Evolutionary conservation across 2,797 vertebrate species (phyloP), one percentile per base, ranked within the genome.

Genomic region (Esox lucius): DNA sequence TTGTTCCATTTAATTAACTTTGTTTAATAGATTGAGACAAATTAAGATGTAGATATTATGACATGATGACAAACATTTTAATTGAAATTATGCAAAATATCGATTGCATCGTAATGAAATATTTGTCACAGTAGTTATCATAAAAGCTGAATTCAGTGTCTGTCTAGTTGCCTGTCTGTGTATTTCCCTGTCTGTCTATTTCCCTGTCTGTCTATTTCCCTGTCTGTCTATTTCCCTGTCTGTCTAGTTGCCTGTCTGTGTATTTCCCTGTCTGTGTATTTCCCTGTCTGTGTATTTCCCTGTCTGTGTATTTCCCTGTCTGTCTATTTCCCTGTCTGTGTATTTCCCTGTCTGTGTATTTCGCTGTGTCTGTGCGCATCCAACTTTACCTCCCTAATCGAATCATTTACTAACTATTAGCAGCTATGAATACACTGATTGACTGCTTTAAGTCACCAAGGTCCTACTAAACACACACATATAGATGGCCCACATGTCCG

Each of bases 381-480:
- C 28, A 35, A 49, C 39, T 69, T 69, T 42, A 16, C 12, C 46
- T 12, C 33, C 71, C 31, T 72, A 73, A 77, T 80, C 81, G 1
- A 83, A 75, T 84, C 74, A 80, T 75, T 80, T 72, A 86, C 67
- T 61, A 71, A 86, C 67, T 64, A 70, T 64, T n/a, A 19, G 28
- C 39, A 75, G 33, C 22, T 65, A 19, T n/a, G 61, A 80, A 56
- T 70, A 76, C 72, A 72, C 72, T 68, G n/a, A 49, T 16, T 26
- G 71, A 80, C 71, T 67, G 65, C 66, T 61, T 49, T 64, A 68
- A 74, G 68, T 72, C 68, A 82, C 26, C 59, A 66, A 69, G 76
- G 70, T 80, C 78, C 81, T 49, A 78, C 69, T 46, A 33, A 26
- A 28, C 62, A 65, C 64, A 28, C 62, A 65, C 64, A 66, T 5